Percentiles rank a stretch among this genome's conserved stretches.
Conservation (phyloP, 2,113 vertebrate species). For the Oceanodroma tethys region DNA sequence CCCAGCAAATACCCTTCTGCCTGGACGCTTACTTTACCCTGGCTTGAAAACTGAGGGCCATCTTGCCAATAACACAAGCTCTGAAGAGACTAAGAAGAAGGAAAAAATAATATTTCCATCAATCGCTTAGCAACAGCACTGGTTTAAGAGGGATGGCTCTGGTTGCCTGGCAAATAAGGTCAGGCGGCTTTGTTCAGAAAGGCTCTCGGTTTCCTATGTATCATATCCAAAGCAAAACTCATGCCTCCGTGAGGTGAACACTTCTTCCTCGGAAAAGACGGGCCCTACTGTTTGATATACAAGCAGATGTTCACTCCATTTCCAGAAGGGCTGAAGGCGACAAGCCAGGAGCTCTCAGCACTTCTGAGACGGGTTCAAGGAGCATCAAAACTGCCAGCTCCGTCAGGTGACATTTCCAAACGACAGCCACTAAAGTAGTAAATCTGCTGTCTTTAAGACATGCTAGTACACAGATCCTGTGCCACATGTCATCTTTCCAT, state of each 20-base stretch:
- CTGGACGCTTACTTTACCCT: not conserved
- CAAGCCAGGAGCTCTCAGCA: not conserved
- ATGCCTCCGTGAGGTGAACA: not conserved
- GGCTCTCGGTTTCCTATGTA: not conserved
- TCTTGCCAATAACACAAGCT: not conserved
- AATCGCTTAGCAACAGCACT: slow-evolving; percentile 31
- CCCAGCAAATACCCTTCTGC: not conserved
- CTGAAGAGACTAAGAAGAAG: not conserved
- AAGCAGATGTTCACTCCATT: not conserved
- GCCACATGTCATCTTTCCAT: not conserved
- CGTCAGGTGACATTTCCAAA: not conserved
- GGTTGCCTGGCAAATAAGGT: slow-evolving; percentile 18
- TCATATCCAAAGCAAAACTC: not conserved
- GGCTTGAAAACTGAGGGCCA: not conserved
- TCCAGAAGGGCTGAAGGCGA: not conserved
- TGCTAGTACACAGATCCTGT: not conserved
- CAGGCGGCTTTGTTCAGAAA: not conserved
- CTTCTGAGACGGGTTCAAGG: not conserved
- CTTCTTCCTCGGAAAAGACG: not conserved
- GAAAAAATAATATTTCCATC: not conserved
- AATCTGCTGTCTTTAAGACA: not conserved
- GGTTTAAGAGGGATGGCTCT: not conserved
- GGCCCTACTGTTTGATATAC: not conserved
- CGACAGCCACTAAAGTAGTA: not conserved
- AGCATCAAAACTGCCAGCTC: not conserved